Evolutionary conservation across 1,140 invertebrate species (phyloP).

Genomic region (Zaprionus nigranus): DNA sequence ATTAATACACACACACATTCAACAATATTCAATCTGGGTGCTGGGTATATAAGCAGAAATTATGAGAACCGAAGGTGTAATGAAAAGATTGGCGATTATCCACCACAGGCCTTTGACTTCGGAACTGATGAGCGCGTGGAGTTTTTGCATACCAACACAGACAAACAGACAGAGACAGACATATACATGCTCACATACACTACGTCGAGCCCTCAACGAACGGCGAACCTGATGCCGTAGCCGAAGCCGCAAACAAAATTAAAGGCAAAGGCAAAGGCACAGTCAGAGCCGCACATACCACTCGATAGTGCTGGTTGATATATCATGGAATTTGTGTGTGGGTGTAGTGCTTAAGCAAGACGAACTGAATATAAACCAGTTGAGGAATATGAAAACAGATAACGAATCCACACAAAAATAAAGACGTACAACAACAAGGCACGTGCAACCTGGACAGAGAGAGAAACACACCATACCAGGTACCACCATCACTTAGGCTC

Average conservation of each 20-base stretch:
- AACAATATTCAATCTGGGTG: not conserved
- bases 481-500: not conserved
- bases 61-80: constrained; percentile 66
- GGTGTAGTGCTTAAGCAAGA: constrained; percentile 67
- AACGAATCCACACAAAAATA: constrained; percentile 69
- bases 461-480: constrained; percentile 15
- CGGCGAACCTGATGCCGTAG: constrained; percentile 12
- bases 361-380: constrained; percentile 72
- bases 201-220: not conserved
- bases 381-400: constrained; percentile 80
- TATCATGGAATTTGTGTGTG: constrained; percentile 78
- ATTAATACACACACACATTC: not conserved
- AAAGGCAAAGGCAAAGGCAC: constrained; percentile 32
- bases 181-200: constrained; percentile 15
- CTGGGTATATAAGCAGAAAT: constrained; percentile 44
- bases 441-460: constrained; percentile 46
- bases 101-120: constrained; percentile 25
- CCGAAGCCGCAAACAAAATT: not conserved
- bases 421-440: constrained; percentile 72
- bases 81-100: constrained; percentile 50
- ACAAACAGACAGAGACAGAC: not conserved
- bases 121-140: constrained; percentile 38
- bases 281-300: constrained; percentile 46
- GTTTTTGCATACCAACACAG: constrained; percentile 65
- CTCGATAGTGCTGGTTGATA: constrained; percentile 72